Base-by-base conservation (phyloP, 2,797 vertebrate species). In the Macrochelys suwanniensis region DNA sequence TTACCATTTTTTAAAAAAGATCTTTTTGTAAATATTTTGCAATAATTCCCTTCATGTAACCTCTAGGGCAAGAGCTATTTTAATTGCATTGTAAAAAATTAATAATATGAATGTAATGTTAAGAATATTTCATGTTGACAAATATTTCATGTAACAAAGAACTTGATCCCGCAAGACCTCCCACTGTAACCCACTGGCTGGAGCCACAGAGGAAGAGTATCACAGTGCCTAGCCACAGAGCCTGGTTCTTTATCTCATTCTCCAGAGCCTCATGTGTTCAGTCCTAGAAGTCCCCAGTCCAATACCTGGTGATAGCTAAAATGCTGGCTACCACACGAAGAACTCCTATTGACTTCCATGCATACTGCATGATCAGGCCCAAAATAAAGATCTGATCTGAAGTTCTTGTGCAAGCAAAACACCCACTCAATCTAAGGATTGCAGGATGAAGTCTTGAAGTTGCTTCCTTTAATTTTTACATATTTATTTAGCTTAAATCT, bases 141-240 rank as follows among this genome's bases (percentile, higher is more conserved):
- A n/a, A n/a, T n/a, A n/a, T n/a, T n/a, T n/a, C n/a, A n/a, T n/a
- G 21, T 2, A 11, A 8, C 57, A 59, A 85, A 65, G 74, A 82
- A 42, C 0, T 0, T 37, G 13, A 61, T 0, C 0, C 33, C 1
- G 2, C 33, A 80, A 6, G 80, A 50, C 53, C 12, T 57, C 2
- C 23, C 56, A 6, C 23, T 79, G 68, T 28, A 50, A 37, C n/a
- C 42, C 13, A 13, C 71, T 47, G 71, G 71, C 6, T 45, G 50
- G n/a, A 37, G 11, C 81, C 88, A 84, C 47, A 88, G 42, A 59
- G 25, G 21, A 47, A 23, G 49, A 53, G 21, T 61, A 45, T 84
- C 47, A n/a, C 4, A 9, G 49, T 53, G 13, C 42, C 68, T 76
- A 47, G 42, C 42, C 45, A 76, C 21, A 45, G 11, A 76, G 42